These are phyloP conservation scores for Harpagoxenus sublaevis DNA, from an alignment of 2,888 invertebrate species.

Conservation along the genomic window DNA sequence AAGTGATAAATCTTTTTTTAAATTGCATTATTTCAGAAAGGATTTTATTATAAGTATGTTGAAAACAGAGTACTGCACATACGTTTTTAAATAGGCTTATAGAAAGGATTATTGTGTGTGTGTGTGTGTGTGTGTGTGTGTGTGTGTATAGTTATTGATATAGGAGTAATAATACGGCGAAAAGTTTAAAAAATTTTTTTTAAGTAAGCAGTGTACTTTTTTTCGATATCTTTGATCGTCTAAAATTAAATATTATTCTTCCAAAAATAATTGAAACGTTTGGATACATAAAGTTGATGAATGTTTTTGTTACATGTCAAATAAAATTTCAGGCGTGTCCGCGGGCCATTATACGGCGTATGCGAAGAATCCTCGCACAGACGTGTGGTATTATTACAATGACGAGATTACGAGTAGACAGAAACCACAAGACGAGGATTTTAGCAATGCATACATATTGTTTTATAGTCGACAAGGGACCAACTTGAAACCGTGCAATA, in stretches of 20 bases:
- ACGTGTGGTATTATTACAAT: slow-evolving; percentile 89
- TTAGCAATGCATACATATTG: slow-evolving; percentile 89
- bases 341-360: slow-evolving; percentile 90
- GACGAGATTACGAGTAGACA: slow-evolving; percentile 88
- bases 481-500: slow-evolving; percentile 84
- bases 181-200: not conserved
- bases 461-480: slow-evolving; percentile 89
- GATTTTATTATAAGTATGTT: not conserved
- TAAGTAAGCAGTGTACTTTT: not conserved
- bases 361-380: slow-evolving; percentile 87
- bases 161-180: not conserved
- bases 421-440: slow-evolving; percentile 88
- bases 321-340: slow-evolving; percentile 86
- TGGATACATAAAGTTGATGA: not conserved
- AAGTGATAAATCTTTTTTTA: not conserved
- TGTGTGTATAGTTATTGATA: not conserved
- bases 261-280: not conserved
- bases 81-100: not conserved
- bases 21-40: slow-evolving; percentile 5
- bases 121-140: not conserved
- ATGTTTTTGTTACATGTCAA: not conserved
- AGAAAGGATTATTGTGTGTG: not conserved
- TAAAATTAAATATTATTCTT: not conserved
- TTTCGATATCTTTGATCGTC: not conserved
- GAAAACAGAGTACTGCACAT: not conserved